Evolutionary conservation across 1,140 invertebrate genomes (phyloP), one percentile per base, ranked within the genome.

Genomic region (Drosophila oshimai): DNA sequence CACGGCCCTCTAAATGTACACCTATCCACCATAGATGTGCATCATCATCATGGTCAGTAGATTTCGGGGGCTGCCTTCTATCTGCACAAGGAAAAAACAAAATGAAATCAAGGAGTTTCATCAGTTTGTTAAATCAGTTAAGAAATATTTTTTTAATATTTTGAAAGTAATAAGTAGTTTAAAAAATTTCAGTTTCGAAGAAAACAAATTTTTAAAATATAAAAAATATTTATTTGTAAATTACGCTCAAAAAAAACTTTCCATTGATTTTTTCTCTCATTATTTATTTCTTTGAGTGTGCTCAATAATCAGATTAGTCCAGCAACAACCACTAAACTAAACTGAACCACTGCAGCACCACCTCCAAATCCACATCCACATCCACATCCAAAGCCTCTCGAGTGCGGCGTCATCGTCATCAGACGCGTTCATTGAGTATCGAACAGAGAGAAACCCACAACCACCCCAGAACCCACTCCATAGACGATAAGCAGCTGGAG

Each of bases 21-120:
- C 3, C 34, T 29, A 10, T 36, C n/a, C 26, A 20, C 9, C 13
- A 46, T 58, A n/a, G n/a, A n/a, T 76, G 64, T 83, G 79, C 78
- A 84, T 84, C 64, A 84, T 84, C 78, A 84, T 70, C 69, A 78
- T 83, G 78, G 69, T 65, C 62, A 83, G 60, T 70, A 69, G 46
- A 46, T 74, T 84, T 83, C 49, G 39, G 6, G 26, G 5, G n/a
- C 36, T 64, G 39, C 10, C 41, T 36, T 31, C n/a, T 47, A 72
- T 57, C 50, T 17, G 20, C 57, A 55, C n/a, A 22, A 3, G 1
- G 6, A 36, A 33, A 17, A 54, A 31, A 10, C 10, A 29, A 15
- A n/a, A n/a, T n/a, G n/a, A n/a, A n/a, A n/a, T n/a, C n/a, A n/a
- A n/a, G n/a, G n/a, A n/a, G n/a, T n/a, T n/a, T n/a, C n/a, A n/a